Evolutionary conservation across 1,140 invertebrate species (phyloP), one percentile per base, ranked within the genome.

Genomic region (Brachystomella parvula): DNA sequence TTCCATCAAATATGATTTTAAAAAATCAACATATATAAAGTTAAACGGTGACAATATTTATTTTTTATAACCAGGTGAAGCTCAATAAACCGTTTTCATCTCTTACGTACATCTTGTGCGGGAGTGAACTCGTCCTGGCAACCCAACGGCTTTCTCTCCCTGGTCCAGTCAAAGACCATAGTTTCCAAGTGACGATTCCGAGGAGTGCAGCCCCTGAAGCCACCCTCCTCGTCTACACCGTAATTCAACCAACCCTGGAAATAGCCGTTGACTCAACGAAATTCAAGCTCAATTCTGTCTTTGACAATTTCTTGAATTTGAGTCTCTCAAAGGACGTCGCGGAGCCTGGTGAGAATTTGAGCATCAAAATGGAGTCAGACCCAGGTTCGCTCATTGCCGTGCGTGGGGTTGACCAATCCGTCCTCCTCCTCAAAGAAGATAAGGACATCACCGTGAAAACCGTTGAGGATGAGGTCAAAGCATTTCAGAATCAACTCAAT

Each of bases 91-190:
- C 85, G 0, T 79, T 96, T 76, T 84, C 85, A 65, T 84, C 89
- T 69, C 80, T 92, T n/a, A 87, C 83, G 92, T 91, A 74, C 21
- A 83, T 92, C 74, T 82, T 97, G 33, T 81, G 96, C 62, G 90
- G 91, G n/a, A 83, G 92, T 30, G 92, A 93, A 1, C 88, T 93
- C 76, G 86, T 67, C 47, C 24, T 64, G 12, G 30, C n/a, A 9
- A 32, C 57, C 12, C 3, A n/a, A 21, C 12, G 15, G n/a, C 26
- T 57, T 21, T 1, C 17, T 1, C 9, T 35, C 9, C 3, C 2
- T 21, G 17, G 19, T 2, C 24, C 21, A 33, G 6, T 19, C 12
- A 44, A 31, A 24, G 61, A 63, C 31, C 24, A 26, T 21, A 33
- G 15, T 1, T 56, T 70, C 15, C n/a, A 61, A 26, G 39, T 67